phyloP scores from a whole-genome alignment of 1,140 invertebrate genomes.

The Lerema accius region DNA sequence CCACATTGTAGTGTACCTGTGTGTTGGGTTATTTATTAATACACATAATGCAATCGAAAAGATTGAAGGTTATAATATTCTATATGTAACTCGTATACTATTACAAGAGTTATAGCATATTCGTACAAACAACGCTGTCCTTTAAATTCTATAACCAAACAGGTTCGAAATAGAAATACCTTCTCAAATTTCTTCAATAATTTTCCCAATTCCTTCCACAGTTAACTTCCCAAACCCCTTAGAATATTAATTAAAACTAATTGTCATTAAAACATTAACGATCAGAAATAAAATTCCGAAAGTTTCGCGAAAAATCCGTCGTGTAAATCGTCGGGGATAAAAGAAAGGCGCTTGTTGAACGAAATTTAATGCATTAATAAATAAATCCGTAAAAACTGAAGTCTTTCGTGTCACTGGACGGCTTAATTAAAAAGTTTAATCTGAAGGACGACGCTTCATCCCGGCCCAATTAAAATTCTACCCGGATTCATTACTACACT shows the following conservation, averaged over 20 bases:
- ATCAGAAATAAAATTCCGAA: background rate
- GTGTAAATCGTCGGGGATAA: constrained; percentile 2
- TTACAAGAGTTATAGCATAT: too few relatives aligned
- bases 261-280: background rate
- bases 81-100: too few relatives aligned
- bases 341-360: constrained; percentile 12
- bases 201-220: too few relatives aligned
- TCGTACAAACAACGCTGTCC: too few relatives aligned
- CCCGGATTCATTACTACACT: constrained; percentile 32
- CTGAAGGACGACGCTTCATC: constrained; percentile 27
- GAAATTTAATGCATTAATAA: constrained; percentile 35
- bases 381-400: constrained; percentile 35
- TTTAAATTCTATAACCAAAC: too few relatives aligned
- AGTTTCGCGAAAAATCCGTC: background rate
- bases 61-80: too few relatives aligned
- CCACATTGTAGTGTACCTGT: too few relatives aligned
- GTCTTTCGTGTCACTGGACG: constrained; percentile 28
- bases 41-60: too few relatives aligned
- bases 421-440: constrained; percentile 35
- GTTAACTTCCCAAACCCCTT: too few relatives aligned
- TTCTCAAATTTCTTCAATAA: too few relatives aligned
- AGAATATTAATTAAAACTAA: background rate
- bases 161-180: too few relatives aligned
- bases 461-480: constrained; percentile 34
- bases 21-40: too few relatives aligned